These are phyloP conservation scores for Rhysida immarginata DNA, from an alignment of 1,140 invertebrate genomes.

Conservation along the genomic window DNA sequence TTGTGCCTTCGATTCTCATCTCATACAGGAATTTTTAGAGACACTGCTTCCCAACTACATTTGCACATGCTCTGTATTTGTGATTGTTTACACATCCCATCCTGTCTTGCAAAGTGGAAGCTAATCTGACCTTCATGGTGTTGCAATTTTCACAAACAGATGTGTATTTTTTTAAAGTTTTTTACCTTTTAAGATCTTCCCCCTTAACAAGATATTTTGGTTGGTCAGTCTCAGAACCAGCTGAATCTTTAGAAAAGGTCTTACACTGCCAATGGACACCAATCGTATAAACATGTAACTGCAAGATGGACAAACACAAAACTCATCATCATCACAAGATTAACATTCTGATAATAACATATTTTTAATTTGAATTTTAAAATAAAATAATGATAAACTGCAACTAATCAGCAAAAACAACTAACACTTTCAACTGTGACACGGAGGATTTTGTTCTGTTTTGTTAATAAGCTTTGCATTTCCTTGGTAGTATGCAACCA, in stretches of 20 bases:
- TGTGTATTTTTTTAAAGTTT: too few relatives aligned
- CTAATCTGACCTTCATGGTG: too few relatives aligned
- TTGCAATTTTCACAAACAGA: too few relatives aligned
- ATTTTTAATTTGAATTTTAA: neutral
- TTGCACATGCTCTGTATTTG: neutral
- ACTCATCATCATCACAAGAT: too few relatives aligned
- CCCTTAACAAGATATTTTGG: conserved; percentile 53
- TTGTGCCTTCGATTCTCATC: too few relatives aligned
- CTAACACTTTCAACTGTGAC: conserved; percentile 40
- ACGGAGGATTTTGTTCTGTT: conserved; percentile 36
- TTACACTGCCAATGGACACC: conserved; percentile 67
- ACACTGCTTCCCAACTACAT: neutral
- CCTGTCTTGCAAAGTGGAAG: too few relatives aligned
- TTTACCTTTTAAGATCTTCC: conserved; percentile 48
- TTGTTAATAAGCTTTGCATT: conserved; percentile 43
- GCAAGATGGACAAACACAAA: too few relatives aligned
- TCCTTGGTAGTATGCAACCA: conserved; percentile 62
- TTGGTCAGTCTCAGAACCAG: conserved; percentile 37
- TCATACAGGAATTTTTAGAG: neutral
- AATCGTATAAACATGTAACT: conserved; percentile 43
- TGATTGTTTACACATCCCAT: neutral
- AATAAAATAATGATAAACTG: neutral
- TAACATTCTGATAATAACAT: neutral
- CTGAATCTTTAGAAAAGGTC: conserved; percentile 41
- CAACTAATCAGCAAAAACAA: too few relatives aligned